phyloP scores from a whole-genome alignment of 2,113 vertebrate species.

The Penelope pileata region DNA sequence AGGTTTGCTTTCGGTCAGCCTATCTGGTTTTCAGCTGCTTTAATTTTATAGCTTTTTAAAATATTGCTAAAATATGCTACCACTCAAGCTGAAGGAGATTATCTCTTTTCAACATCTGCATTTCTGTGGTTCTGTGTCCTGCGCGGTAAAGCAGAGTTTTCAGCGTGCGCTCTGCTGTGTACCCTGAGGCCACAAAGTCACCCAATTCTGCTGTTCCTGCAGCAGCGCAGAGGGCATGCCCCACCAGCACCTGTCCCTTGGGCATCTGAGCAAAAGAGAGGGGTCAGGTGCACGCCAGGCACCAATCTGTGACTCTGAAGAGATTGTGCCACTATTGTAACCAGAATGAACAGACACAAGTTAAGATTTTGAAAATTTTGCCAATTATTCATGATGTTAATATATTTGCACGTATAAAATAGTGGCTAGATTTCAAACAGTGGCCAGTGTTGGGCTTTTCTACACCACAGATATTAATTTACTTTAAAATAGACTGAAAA shows the following conservation, averaged over 20 bases:
- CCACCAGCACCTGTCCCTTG: rapidly evolving
- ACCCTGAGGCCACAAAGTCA: background rate
- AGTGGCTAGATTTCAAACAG: background rate
- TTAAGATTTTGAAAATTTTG: background rate
- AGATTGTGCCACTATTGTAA: too few species aligned
- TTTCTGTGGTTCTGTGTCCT: background rate
- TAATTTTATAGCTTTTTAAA: background rate
- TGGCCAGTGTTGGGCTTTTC: background rate
- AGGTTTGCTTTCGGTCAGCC: background rate
- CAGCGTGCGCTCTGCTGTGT: background rate
- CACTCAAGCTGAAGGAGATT: background rate
- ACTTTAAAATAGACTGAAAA: background rate
- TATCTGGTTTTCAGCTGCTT: background rate
- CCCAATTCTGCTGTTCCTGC: background rate
- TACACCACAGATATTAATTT: background rate
- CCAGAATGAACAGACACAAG: background rate
- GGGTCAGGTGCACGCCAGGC: rapidly evolving
- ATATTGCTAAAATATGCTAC: background rate
- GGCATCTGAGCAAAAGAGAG: background rate
- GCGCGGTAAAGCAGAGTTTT: background rate
- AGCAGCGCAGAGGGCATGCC: background rate
- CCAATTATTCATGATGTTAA: background rate
- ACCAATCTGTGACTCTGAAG: background rate
- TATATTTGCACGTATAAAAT: background rate
- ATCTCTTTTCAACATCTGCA: background rate